These are phyloP conservation scores for Agrilus biguttatus DNA, from an alignment of 2,888 invertebrate genomes.

Conservation along the genomic window DNA sequence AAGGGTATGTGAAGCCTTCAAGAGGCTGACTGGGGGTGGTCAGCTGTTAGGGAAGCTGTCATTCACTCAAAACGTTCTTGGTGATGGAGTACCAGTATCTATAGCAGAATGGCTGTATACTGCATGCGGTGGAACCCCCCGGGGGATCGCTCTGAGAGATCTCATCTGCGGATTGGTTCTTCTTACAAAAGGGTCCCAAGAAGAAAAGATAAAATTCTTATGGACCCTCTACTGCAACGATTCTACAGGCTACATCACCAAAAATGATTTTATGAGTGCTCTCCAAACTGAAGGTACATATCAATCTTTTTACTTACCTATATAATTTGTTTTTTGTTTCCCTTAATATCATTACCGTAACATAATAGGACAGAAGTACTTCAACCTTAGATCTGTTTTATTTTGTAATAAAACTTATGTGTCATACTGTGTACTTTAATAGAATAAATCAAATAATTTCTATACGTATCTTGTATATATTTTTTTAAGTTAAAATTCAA, in stretches of 20 bases:
- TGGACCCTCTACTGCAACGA: constrained; percentile 80
- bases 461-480: too few species aligned
- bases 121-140: constrained; percentile 70
- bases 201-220: constrained; percentile 77
- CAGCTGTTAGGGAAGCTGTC: constrained; percentile 55
- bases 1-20: constrained; percentile 76
- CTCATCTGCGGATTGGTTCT: constrained; percentile 74
- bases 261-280: constrained; percentile 56
- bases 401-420: too few species aligned
- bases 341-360: too few species aligned
- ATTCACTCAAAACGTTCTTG: constrained; percentile 73
- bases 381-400: too few species aligned
- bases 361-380: too few species aligned
- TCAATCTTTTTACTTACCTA: constrained; percentile 11
- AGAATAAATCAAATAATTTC: too few species aligned
- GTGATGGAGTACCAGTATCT: constrained; percentile 69
- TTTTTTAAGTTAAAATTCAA: too few species aligned
- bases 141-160: constrained; percentile 72
- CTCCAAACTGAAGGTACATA: constrained; percentile 38
- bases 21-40: constrained; percentile 61
- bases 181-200: constrained; percentile 68
- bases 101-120: constrained; percentile 72
- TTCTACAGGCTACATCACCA: constrained; percentile 55
- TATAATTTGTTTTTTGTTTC: not conserved
- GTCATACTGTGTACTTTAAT: too few species aligned